Conservation (phyloP, 2,797 vertebrate species). For the Pseudochaenichthys georgianus region DNA sequence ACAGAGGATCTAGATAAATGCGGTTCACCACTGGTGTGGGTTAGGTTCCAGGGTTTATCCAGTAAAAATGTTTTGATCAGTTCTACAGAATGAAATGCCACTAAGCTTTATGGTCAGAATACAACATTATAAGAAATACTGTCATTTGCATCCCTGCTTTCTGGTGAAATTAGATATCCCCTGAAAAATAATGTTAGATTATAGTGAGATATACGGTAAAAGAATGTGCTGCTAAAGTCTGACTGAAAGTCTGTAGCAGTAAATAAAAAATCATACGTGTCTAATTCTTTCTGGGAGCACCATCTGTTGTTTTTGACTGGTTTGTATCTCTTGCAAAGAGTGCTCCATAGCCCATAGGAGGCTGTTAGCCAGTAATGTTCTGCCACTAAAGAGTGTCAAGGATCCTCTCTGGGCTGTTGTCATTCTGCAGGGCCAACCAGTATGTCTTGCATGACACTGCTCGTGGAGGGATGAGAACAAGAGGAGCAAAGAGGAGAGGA, state of each 20-base stretch:
- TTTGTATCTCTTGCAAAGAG: slow-evolving; percentile 4
- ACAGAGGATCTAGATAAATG: too few species aligned
- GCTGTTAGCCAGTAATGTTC: slow-evolving; percentile 31
- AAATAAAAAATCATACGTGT: too few species aligned
- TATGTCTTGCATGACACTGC: slow-evolving; percentile 43
- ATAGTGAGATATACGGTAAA: background rate
- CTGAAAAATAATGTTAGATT: background rate
- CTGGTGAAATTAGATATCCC: background rate
- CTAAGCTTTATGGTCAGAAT: background rate
- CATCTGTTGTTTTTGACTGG: background rate
- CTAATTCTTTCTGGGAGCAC: slow-evolving; percentile 4
- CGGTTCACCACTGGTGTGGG: too few species aligned
- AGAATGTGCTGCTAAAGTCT: background rate
- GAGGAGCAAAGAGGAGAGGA: slow-evolving; percentile 7
- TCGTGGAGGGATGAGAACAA: slow-evolving; percentile 34
- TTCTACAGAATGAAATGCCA: background rate
- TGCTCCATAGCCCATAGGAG: slow-evolving; percentile 36
- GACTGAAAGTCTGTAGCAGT: background rate
- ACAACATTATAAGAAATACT: background rate
- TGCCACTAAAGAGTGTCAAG: slow-evolving; percentile 34
- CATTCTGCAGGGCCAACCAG: slow-evolving; percentile 27
- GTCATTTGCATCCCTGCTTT: background rate
- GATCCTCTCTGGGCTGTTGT: slow-evolving; percentile 48
- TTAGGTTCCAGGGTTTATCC: too few species aligned
- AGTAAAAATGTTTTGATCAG: background rate